phyloP scores from a whole-genome alignment of 2,888 invertebrate genomes.

The Conomelus anceps region DNA sequence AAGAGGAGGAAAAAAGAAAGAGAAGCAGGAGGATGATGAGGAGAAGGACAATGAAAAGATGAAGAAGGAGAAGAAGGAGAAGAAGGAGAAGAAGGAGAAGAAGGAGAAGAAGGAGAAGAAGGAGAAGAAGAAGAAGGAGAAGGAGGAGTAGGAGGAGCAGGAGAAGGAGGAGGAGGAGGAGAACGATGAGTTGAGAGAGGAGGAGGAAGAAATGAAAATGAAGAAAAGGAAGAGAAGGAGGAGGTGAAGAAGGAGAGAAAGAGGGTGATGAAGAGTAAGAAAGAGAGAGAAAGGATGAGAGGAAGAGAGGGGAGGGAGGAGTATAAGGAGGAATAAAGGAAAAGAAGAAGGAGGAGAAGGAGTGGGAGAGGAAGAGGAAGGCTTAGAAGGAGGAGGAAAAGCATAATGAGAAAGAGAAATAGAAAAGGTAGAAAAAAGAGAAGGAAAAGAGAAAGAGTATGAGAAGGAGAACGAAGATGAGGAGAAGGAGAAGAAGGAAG shows the following conservation, averaged over 20 bases:
- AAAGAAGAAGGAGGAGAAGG: not conserved
- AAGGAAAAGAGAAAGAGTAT: too few relatives aligned
- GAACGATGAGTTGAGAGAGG: not conserved
- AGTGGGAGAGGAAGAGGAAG: not conserved
- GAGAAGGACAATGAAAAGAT: not conserved
- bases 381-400: too few relatives aligned
- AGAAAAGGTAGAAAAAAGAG: too few relatives aligned
- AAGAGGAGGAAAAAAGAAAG: not conserved
- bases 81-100: too few relatives aligned
- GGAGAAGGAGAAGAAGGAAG: too few relatives aligned
- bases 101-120: not conserved
- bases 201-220: not conserved
- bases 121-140: not conserved
- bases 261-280: not conserved
- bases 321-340: too few relatives aligned
- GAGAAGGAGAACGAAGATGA: too few relatives aligned
- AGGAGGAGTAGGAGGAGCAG: not conserved
- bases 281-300: not conserved
- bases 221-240: not conserved
- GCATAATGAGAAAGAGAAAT: too few relatives aligned
- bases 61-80: not conserved
- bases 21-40: not conserved
- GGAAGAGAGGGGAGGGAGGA: not conserved
- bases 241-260: not conserved
- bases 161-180: not conserved